These are phyloP conservation scores for Anastrepha obliqua DNA, from an alignment of 1,140 invertebrate species.

Conservation along the genomic window DNA sequence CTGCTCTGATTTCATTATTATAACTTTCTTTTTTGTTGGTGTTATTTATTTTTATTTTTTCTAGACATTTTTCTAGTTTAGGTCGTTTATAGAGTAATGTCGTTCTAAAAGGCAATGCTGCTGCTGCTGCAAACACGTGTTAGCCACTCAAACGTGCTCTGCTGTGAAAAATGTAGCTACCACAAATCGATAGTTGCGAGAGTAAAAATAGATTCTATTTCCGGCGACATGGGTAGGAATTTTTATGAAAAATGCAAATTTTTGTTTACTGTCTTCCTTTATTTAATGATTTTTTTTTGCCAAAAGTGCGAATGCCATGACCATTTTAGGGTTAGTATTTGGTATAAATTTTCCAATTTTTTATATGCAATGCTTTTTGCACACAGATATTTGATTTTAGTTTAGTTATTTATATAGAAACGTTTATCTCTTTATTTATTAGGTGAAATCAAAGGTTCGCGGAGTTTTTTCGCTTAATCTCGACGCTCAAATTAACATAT, in stretches of 20 bases:
- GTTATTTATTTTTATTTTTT: not conserved
- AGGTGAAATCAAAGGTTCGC: too few relatives aligned
- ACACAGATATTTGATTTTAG: too few relatives aligned
- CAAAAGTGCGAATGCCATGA: too few relatives aligned
- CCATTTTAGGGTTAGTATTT: too few relatives aligned
- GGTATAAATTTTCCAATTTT: too few relatives aligned
- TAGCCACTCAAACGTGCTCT: not conserved
- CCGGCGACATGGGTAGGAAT: not conserved
- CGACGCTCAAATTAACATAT: too few relatives aligned
- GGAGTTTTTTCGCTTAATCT: not conserved
- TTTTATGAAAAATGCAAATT: slow-evolving; percentile 19
- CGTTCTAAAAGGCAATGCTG: not conserved
- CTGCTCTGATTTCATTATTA: slow-evolving; percentile 49
- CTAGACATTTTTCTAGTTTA: not conserved
- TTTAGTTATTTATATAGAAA: too few relatives aligned
- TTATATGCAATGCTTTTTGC: too few relatives aligned
- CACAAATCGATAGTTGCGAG: not conserved
- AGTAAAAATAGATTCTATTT: slow-evolving; percentile 27
- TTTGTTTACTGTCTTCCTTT: not conserved
- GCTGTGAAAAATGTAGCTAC: not conserved
- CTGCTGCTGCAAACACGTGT: not conserved
- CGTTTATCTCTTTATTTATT: too few relatives aligned
- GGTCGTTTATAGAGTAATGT: not conserved
- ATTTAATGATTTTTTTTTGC: too few relatives aligned
- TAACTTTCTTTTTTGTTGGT: slow-evolving; percentile 38